phyloP scores from a whole-genome alignment of 1,140 invertebrate genomes.

The Leptoteleia sp. region DNA sequence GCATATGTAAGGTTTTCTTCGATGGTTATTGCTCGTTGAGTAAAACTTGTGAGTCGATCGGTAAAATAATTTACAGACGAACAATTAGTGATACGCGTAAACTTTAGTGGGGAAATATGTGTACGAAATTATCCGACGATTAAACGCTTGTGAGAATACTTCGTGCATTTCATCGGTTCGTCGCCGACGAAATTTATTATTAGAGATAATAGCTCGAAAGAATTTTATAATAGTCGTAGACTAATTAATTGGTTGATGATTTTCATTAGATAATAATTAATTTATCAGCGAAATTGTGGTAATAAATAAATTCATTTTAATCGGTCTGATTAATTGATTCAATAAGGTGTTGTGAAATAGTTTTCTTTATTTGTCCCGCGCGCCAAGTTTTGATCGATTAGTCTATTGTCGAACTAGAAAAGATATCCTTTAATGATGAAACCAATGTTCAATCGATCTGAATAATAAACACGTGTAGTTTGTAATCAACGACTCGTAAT shows the following conservation, averaged over 20 bases:
- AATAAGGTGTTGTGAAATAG: slow-evolving; percentile 20
- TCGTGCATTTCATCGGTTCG: slow-evolving; percentile 20
- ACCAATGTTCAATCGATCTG: slow-evolving; percentile 11
- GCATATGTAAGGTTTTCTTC: too few relatives aligned
- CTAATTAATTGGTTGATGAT: slow-evolving; percentile 35
- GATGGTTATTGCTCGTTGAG: not conserved
- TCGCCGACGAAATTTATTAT: slow-evolving; percentile 29
- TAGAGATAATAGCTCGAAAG: slow-evolving; percentile 34
- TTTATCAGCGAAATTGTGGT: slow-evolving; percentile 17
- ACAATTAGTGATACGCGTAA: slow-evolving; percentile 14
- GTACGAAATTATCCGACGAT: slow-evolving; percentile 27
- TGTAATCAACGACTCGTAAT: too few relatives aligned
- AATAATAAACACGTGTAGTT: not conserved
- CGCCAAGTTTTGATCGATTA: slow-evolving; percentile 15
- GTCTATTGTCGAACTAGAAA: too few relatives aligned
- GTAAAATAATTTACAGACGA: slow-evolving; percentile 7
- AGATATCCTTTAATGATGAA: slow-evolving; percentile 4
- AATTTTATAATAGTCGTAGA: slow-evolving; percentile 37
- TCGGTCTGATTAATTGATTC: slow-evolving; percentile 5
- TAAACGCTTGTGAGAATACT: slow-evolving; percentile 36
- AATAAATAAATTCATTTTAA: slow-evolving; percentile 27
- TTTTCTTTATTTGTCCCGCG: slow-evolving; percentile 7
- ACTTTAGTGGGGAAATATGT: slow-evolving; percentile 13
- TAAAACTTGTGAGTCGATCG: slow-evolving; percentile 11
- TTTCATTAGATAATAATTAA: slow-evolving; percentile 40